phyloP scores from a whole-genome alignment of 1,140 invertebrate genomes.

The Homarus americanus region DNA sequence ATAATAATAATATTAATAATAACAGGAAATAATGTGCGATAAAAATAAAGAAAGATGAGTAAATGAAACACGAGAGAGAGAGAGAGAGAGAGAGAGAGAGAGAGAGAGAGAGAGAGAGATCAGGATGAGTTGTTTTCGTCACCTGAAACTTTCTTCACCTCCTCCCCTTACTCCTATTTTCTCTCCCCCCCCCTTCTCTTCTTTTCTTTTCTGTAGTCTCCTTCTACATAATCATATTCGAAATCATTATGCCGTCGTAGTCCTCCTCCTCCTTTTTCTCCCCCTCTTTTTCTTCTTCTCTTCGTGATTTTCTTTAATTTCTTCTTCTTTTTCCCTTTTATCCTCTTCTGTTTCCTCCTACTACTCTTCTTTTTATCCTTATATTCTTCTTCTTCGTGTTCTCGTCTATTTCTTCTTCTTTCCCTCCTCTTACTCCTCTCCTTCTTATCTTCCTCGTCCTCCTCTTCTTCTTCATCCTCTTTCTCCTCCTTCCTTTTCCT shows the following conservation, averaged over 20 bases:
- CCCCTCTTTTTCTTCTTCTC: neutral
- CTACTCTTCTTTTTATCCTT: too few species aligned
- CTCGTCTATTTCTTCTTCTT: too few species aligned
- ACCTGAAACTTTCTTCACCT: neutral
- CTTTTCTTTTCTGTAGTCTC: neutral
- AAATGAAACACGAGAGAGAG: too few species aligned
- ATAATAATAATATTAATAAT: neutral
- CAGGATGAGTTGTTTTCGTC: neutral
- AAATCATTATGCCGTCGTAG: neutral
- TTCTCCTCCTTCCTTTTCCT: neutral
- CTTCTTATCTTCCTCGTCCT: too few species aligned
- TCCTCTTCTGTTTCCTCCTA: too few species aligned
- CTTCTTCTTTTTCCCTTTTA: neutral
- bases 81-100: constrained; percentile 6
- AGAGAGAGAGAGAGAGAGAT: too few species aligned
- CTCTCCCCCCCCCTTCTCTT: neutral
- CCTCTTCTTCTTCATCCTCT: too few species aligned
- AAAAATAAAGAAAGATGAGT: neutral
- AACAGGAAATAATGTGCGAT: neutral
- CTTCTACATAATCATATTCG: neutral
- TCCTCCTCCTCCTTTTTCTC: neutral
- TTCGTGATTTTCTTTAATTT: neutral
- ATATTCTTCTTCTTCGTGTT: too few species aligned
- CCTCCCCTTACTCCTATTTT: too few species aligned
- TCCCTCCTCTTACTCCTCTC: too few species aligned